Evolutionary conservation across 2,888 invertebrate species (phyloP).

Genomic region (Epicampocera succincta): DNA sequence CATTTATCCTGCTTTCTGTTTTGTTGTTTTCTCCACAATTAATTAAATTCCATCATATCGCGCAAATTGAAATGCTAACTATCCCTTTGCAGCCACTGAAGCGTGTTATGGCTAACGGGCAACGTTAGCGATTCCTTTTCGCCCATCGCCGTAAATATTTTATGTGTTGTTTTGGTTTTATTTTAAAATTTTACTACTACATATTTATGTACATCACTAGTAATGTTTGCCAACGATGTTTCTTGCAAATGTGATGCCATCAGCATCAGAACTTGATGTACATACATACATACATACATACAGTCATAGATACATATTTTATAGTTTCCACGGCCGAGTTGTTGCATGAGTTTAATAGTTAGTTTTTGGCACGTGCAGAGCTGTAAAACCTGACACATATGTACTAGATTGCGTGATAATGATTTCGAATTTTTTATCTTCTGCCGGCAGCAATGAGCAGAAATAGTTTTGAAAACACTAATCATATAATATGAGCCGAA

Average conservation of each 20-base stretch:
- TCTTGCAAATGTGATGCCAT: constrained; percentile 61
- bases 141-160: constrained; percentile 11
- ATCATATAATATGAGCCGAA: no score
- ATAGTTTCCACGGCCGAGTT: constrained; percentile 46
- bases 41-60: constrained; percentile 67
- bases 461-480: no score
- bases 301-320: no score
- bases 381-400: constrained; percentile 17
- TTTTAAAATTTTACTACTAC: background rate
- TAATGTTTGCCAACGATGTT: constrained; percentile 49
- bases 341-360: constrained; percentile 53
- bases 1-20: constrained; percentile 27
- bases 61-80: constrained; percentile 67
- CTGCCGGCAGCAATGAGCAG: no score
- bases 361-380: background rate
- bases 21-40: constrained; percentile 49
- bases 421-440: no score
- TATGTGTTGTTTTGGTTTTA: background rate
- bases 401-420: no score
- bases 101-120: constrained; percentile 55
- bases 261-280: constrained; percentile 56
- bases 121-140: constrained; percentile 8
- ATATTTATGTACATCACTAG: background rate
- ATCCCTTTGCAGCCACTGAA: constrained; percentile 57
- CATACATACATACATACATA: background rate